These are phyloP conservation scores for Caenorhabditis plicata DNA, from an alignment of 2,888 invertebrate species.

Conservation along the genomic window DNA sequence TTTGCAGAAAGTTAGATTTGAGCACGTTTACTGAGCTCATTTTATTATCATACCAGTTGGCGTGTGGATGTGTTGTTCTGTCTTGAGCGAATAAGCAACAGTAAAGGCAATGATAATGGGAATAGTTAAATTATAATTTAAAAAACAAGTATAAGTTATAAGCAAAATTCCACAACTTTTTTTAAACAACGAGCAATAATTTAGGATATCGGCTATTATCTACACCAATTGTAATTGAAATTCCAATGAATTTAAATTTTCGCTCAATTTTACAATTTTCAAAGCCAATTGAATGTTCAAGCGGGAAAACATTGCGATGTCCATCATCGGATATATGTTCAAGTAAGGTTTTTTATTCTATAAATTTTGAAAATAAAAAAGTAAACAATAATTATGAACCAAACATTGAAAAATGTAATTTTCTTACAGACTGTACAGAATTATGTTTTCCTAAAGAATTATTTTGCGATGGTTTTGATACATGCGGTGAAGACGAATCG, in stretches of 20 bases:
- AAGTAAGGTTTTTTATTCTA: constrained; percentile 14
- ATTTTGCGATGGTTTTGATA: constrained; percentile 24
- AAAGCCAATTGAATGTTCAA: constrained; percentile 13
- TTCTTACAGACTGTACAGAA: constrained; percentile 18
- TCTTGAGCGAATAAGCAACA: too few species aligned
- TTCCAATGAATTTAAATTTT: constrained; percentile 43
- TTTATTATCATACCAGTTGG: too few species aligned
- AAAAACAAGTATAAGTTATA: too few species aligned
- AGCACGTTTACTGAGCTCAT: too few species aligned
- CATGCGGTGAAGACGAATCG: constrained; percentile 26
- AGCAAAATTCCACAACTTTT: too few species aligned
- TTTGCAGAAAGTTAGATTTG: too few species aligned
- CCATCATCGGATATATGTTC: constrained; percentile 15
- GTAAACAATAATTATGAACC: not conserved
- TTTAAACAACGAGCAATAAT: too few species aligned
- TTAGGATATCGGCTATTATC: constrained; percentile 29
- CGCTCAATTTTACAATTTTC: constrained; percentile 32
- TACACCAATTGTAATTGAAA: constrained; percentile 22
- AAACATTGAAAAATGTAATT: not conserved
- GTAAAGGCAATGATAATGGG: too few species aligned
- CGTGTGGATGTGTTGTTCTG: too few species aligned
- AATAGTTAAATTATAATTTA: too few species aligned
- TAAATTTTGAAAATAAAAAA: not conserved
- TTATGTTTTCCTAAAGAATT: constrained; percentile 11
- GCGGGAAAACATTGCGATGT: constrained; percentile 6